phyloP scores from a whole-genome alignment of 1,140 invertebrate genomes.

The Drosophila suzukii region DNA sequence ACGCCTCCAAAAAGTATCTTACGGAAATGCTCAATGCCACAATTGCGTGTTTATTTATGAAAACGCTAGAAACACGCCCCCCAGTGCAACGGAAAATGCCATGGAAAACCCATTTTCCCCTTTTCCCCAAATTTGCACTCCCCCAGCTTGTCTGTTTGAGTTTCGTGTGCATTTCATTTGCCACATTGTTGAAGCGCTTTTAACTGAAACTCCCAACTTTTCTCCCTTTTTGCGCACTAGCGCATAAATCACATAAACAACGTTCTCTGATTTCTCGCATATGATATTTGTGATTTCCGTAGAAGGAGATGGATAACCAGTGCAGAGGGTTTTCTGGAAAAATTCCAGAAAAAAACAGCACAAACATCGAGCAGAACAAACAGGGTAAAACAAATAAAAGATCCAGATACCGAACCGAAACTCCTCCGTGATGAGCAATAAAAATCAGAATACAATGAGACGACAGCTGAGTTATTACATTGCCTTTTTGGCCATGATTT shows the following conservation, averaged over 20 bases:
- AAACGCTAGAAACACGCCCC: conserved; percentile 42
- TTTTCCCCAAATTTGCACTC: conserved; percentile 1
- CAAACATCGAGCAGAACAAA: conserved; percentile 11
- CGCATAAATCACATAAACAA: conserved; percentile 79
- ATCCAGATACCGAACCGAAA: conserved; percentile 14
- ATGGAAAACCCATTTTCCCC: conserved; percentile 7
- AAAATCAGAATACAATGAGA: conserved; percentile 72
- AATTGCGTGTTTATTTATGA: conserved; percentile 73
- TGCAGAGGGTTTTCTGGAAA: conserved; percentile 21
- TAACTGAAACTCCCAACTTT: conserved; percentile 14
- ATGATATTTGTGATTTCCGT: conserved; percentile 74
- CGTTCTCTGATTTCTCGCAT: conserved; percentile 75
- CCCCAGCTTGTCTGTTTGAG: conserved; percentile 45
- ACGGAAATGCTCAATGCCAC: conserved; percentile 43
- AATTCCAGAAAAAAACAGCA: not conserved
- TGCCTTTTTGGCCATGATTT: conserved; percentile 67
- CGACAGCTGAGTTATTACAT: conserved; percentile 69
- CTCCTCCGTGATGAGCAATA: conserved; percentile 68
- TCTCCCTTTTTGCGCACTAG: conserved; percentile 20
- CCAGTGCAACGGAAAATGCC: conserved; percentile 18
- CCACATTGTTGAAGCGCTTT: conserved; percentile 61
- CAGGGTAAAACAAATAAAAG: conserved; percentile 14
- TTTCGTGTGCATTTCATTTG: conserved; percentile 76
- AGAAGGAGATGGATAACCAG: conserved; percentile 30
- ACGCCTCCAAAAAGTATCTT: conserved; percentile 11